Evolutionary conservation across 2,888 invertebrate species (phyloP), one percentile per base, ranked within the genome.

Genomic region (Lasioglossum calceatum): DNA sequence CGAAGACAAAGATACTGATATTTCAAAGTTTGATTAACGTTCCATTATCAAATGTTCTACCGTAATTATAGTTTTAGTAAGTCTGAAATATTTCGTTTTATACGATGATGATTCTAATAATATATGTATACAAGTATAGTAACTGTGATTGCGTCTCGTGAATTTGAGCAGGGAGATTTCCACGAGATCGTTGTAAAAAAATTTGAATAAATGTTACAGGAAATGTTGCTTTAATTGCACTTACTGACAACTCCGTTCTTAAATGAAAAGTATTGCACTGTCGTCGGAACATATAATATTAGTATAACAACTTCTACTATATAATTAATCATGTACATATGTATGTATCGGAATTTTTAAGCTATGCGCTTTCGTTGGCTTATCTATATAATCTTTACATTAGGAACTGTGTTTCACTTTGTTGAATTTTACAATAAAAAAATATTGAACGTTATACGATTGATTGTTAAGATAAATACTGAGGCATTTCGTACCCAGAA

Each of bases 141-240:
- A 70, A 70, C 47, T 50, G 19, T 36, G 67, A 36, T 14, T n/a
- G 47, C 27, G n/a, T 78, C 36, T 64, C 64, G 42, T 64, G 44
- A 36, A 78, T 50, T 50, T 70, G 77, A 78, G 77, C 47, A 79
- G 42, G 44, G 72, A 44, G 23, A 16, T 23, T 67, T 80, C 50
- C 14, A 47, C 39, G 19, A 14, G 44, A 54, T 42, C 44, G 19
- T 81, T n/a, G 42, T 61, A 79, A 27, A 67, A 42, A 82, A 79
- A 44, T 54, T 79, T 74, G 42, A 44, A 75, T 74, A 36, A 75
- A 67, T 47, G 54, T 67, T 32, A n/a, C 79, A 58, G 39, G 54
- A 14, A 79, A 67, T n/a, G 67, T 79, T 16, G n/a, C 23, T 77
- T 44, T 44, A 81, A 70, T 58, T 50, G 67, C 76, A 76, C 47